A percentile compares a stretch with the other conserved stretches of the same genome.
phyloP scores from a whole-genome alignment of 2,888 invertebrate genomes.

The Dioctria linearis region DNA sequence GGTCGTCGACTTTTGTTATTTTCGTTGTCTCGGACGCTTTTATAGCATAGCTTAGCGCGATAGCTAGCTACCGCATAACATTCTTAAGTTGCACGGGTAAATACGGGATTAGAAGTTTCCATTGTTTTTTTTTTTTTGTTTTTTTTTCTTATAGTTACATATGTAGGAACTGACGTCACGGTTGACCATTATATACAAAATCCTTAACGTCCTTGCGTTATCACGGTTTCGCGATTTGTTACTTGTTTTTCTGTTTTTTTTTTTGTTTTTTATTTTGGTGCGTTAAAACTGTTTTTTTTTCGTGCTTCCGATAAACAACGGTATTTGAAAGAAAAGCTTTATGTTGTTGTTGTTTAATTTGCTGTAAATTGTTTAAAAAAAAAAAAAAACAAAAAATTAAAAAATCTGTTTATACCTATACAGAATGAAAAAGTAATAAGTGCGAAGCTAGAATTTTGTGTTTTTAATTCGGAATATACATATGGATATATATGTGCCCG shows the following conservation, averaged over 20 bases:
- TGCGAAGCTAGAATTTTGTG: slow-evolving; percentile 3
- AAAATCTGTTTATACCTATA: slow-evolving; percentile 31
- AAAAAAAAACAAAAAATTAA: no score
- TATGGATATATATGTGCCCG: no score
- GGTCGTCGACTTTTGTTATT: slow-evolving; percentile 33
- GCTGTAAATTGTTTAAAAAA: neutral
- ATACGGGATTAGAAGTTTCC: slow-evolving; percentile 15
- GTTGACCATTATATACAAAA: neutral
- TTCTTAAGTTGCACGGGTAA: slow-evolving; percentile 21
- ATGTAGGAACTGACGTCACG: slow-evolving; percentile 7
- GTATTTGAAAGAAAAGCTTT: no score
- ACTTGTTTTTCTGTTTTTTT: no score
- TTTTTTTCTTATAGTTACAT: neutral
- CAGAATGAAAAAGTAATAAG: slow-evolving; percentile 18
- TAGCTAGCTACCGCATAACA: slow-evolving; percentile 13
- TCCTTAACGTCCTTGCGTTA: slow-evolving; percentile 5
- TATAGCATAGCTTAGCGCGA: neutral
- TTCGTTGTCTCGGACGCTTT: neutral
- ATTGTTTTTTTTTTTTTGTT: slow-evolving; percentile 7
- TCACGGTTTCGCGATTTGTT: neutral
- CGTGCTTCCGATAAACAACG: no score
- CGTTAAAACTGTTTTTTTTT: no score
- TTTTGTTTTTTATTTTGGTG: no score
- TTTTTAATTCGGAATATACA: neutral
- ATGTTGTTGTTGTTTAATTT: no score